Evolutionary conservation across 2,797 vertebrate genomes (phyloP).

Genomic region (Gymnocypris eckloni): DNA sequence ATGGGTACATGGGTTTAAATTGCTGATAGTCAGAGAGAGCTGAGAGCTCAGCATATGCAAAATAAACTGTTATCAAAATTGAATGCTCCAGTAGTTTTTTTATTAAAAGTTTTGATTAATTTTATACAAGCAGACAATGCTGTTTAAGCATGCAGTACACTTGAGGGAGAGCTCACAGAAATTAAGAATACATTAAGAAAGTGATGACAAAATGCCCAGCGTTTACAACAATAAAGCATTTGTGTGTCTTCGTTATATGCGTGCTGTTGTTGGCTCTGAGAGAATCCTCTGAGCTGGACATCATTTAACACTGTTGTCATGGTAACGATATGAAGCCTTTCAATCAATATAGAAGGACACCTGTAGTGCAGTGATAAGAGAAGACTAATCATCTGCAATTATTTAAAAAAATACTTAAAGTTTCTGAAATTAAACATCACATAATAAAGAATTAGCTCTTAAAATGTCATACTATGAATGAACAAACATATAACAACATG

Average conservation of each 20-base stretch:
- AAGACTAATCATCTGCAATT: constrained; percentile 6
- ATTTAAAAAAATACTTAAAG: constrained; percentile 16
- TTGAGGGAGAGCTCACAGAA: background rate
- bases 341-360: constrained; percentile 52
- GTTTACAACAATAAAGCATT: background rate
- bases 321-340: constrained; percentile 49
- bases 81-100: constrained; percentile 71
- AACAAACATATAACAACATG: background rate
- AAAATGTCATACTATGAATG: background rate
- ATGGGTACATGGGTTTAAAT: constrained; percentile 45
- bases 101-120: constrained; percentile 75
- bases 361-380: constrained; percentile 46
- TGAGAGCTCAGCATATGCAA: constrained; percentile 55
- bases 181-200: constrained; percentile 20
- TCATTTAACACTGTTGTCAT: constrained; percentile 40
- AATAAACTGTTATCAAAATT: constrained; percentile 66
- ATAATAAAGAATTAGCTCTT: constrained; percentile 22
- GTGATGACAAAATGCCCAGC: constrained; percentile 15
- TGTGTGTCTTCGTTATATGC: constrained; percentile 18
- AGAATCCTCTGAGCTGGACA: constrained; percentile 30
- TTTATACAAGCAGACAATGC: constrained; percentile 68
- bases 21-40: constrained; percentile 41
- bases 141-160: constrained; percentile 67
- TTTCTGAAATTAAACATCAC: constrained; percentile 6
- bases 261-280: background rate